Evolutionary conservation across 2,113 vertebrate genomes (phyloP), one percentile per base, ranked within the genome.

Genomic region (Hemibagrus wyckioides): DNA sequence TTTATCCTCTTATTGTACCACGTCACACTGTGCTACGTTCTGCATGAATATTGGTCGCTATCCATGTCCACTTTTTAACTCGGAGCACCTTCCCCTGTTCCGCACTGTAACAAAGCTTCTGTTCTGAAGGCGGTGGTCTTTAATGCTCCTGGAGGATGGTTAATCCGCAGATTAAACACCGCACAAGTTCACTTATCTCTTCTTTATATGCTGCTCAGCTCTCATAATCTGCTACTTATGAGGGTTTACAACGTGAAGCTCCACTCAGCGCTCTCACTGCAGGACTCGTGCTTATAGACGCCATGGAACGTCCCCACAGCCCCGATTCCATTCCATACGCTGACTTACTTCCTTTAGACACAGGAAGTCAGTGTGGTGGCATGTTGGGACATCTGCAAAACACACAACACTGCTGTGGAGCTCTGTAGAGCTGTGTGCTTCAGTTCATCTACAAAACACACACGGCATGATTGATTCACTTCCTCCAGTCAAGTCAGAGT

Each of bases 171-270:
- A 81, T 81, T 59, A 81, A 81, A 81, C 79, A 39, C 79, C 23
- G 33, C 54, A 81, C 79, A 81, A 81, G 79, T 81, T 59, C 79
- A 81, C 79, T 81, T 81, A 81, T 81, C 79, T 81, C 79, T 28
- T 33, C 36, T 39, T 59, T 56, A 80, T 57, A 80, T 30, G 79
- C 54, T 59, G 33, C 79, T 81, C 79, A 81, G 79, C 79, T 81
- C 77, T 56, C 54, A 8, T 81, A 81, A 81, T 81, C 79, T 59
- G 79, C 54, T 41, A 2, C 79, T 81, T 81, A 81, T 15, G 21
- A 41, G 33, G 79, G 50, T 81, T 81, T 81, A 81, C 19, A 59
- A 28, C 10, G 30, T 79, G 75, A 33, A 17, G 48, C 52, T 79
- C 75, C 48, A 21, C 75, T 52, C 75, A 4, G 48, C 28, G n/a